Base-by-base conservation (phyloP, 2,888 invertebrate species). In the Drosophila basisetae region DNA sequence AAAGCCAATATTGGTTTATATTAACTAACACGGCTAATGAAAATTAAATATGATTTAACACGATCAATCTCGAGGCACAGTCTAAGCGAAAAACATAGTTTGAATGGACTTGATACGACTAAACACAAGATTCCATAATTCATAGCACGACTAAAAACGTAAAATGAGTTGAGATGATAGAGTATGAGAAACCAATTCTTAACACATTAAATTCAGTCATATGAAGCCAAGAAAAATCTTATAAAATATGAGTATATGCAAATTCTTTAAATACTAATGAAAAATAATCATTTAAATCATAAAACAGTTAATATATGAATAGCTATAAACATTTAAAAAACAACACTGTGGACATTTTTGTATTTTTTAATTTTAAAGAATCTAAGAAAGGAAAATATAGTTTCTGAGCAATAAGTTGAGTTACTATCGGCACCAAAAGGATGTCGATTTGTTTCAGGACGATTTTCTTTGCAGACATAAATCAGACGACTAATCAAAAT, bases 401-500 rank as follows among this genome's bases (percentile, higher is more conserved):
- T 43, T 43, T 22, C 13, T 13, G 6, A 22, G 6, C 13, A 22
- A 22, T 13, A 35, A 13, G 33, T 13, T 13, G 11, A 33, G 33
- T 1, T 13, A 4, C 33, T 11, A 11, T 33, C 13, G 11, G 1
- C 3, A 43, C 0, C 3, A 6, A 43, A 13, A 1, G 1, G 1
- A 22, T 3, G 1, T 5, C 11, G 11, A 22, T 22, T 22, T 43
- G 22, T 37, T 16, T 37, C 16, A 37, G 37, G 0, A 16, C 2
- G 16, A 16, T 11, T 22, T 43, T 6, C 3, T 3, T 43, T 13
- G 3, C 7, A 1, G 1, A 6, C 11, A 33, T 13, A 22, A 43
- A 13, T 22, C 13, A 4, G 13, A 22, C 0, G 7, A 7, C n/a
- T 13, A 13, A 13, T 47, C 4, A 22, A 47, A 7, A 47, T 47